Evolutionary conservation across 2,888 invertebrate species (phyloP).

Genomic region (Sipha maydis): DNA sequence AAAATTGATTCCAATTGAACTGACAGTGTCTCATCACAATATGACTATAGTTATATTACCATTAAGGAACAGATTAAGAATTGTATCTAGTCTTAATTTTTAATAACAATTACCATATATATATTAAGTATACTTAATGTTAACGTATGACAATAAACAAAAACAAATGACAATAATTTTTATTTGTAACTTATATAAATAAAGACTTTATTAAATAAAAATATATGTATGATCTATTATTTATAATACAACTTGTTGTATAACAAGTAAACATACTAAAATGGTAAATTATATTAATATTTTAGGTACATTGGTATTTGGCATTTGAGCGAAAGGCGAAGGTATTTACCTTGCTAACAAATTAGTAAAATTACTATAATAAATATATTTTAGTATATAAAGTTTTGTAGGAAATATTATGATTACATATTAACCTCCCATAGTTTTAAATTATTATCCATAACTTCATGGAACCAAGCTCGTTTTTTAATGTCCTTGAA

Average conservation of each 20-base stretch:
- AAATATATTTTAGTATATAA: slow-evolving; percentile 12
- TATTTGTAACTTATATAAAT: slow-evolving; percentile 52
- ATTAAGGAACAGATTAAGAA: slow-evolving; percentile 4
- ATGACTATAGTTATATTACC: not conserved
- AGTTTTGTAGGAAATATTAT: slow-evolving; percentile 26
- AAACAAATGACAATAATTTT: slow-evolving; percentile 56
- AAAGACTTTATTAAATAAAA: slow-evolving; percentile 55
- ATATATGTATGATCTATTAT: slow-evolving; percentile 24
- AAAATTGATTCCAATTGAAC: no score
- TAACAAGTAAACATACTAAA: slow-evolving; percentile 35
- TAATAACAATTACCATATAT: slow-evolving; percentile 28
- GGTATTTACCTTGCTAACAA: slow-evolving; percentile 18
- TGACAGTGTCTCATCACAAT: no score
- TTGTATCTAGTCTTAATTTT: slow-evolving; percentile 13
- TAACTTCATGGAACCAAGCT: slow-evolving; percentile 87
- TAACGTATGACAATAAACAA: slow-evolving; percentile 52
- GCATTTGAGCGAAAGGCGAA: slow-evolving; percentile 37
- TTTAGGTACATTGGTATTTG: slow-evolving; percentile 51
- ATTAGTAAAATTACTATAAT: slow-evolving; percentile 29
- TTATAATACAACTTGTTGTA: slow-evolving; percentile 34
- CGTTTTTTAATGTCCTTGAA: slow-evolving; percentile 80
- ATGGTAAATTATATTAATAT: slow-evolving; percentile 29
- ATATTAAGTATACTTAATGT: not conserved
- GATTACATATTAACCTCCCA: slow-evolving; percentile 88
- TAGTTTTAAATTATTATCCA: slow-evolving; percentile 88